Base-by-base conservation (phyloP, 2,797 vertebrate genomes). In the Poeciliopsis paucimaculata region DNA sequence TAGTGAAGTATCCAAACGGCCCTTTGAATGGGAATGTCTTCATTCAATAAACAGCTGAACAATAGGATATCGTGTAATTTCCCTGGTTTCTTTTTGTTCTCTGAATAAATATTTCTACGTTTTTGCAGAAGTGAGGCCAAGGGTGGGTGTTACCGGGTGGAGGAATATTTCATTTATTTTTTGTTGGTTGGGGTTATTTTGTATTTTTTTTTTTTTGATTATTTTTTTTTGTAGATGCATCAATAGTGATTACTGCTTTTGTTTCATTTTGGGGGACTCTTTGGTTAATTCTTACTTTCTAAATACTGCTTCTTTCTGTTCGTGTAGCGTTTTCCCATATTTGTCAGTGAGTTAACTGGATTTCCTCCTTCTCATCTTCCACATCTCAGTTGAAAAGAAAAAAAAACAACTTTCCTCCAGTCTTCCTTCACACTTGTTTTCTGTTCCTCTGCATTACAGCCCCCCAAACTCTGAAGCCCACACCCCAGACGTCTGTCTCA, bases 31-130 rank as follows among this genome's bases (percentile, higher is more conserved):
- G 84, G 31, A 88, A 89, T 82, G 87, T 88, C 84, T 87, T 88
- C 73, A 84, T 88, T 91, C 89, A 93, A 92, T 94, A 95, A 94
- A 95, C 93, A 93, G 83, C 64, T n/a, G 90, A 93, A 95, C 93
- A 95, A 95, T 95, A 88, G 90, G 87, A 86, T 85, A 86, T 62
- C 78, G 87, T 88, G 92, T 88, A 86, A 90, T 93, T 93, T 94
- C 91, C 92, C 86, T 31, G 71, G 79, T 84, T 90, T 84, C 86
- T 91, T 83, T 90, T 87, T 86, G 77, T 77, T 46, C 79, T 23
- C 18, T 82, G 78, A 90, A 87, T 92, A 92, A 93, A 94, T 92
- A 94, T 92, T 93, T 89, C 79, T 82, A 62, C 78, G 81, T 87
- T 82, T 79, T 73, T 81, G 70, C 72, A 77, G 66, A 76, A 86